Base-by-base conservation (phyloP, 1,140 invertebrate species). In the Dendrolimus punctatus region DNA sequence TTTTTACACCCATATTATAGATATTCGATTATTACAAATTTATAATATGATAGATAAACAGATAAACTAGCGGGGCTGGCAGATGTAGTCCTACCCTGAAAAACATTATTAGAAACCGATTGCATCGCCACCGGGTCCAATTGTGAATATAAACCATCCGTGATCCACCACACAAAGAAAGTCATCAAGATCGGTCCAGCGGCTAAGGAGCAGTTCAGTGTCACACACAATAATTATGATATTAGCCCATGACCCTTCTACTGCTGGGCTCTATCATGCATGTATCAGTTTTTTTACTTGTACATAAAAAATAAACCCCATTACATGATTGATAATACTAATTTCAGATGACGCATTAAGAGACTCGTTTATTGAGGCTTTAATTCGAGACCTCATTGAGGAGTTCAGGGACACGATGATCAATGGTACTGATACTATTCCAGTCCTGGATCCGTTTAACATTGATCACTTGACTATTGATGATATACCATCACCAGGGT, bases 391-490 rank as follows among this genome's bases (percentile, higher is more conserved):
- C n/a, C 43, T 68, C 6, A 9, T 72, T 0, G 64, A 69, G 43
- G 51, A 50, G 5, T 37, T 67, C 0, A 57, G 71, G 23, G 53
- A 62, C 5, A 42, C 48, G 2, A 73, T 73, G 55, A 3, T 68
- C 7, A 65, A 43, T 40, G 71, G 71, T 7, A 53, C 59, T n/a
- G 60, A 64, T 7, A 52, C 40, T 6, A 46, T 72, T 37, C 72
- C 72, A 7, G 68, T 75, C 0, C 42, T 75, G 6, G 72, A 75
- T 8, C 72, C 72, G 2, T 48, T 68, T 1, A 39, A 53, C 36
- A 38, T 68, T 5, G 63, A 72, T 6, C 44, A 61, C 2, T 6
- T 71, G 2, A 36, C 58, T 9, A 6, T 74, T 2, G 57, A 66
- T 42, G 57, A 62, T 6, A 48, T 62, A 37, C 53, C 53, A 5